Percentiles rank a stretch among this genome's conserved stretches.
phyloP scores from a whole-genome alignment of 2,888 invertebrate genomes.

The Leptogaster cylindrica region DNA sequence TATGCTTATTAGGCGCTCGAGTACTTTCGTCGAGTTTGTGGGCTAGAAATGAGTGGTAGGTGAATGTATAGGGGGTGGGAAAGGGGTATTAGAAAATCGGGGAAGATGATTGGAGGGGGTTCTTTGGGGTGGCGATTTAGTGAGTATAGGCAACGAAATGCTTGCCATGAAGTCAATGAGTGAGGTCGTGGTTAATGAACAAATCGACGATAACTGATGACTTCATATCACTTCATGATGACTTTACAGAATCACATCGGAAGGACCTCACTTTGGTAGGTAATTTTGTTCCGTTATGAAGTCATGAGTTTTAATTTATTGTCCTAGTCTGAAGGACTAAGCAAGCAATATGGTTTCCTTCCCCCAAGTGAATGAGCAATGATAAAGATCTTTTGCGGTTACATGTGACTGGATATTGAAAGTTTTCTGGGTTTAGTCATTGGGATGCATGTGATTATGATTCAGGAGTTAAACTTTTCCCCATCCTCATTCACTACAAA shows the following conservation, averaged over 20 bases:
- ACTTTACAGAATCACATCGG: conserved; percentile 25
- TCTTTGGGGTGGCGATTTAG: neutral
- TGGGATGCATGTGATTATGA: conserved; percentile 26
- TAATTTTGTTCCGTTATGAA: conserved; percentile 35
- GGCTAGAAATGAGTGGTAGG: neutral
- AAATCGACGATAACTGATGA: conserved; percentile 44
- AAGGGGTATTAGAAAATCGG: neutral
- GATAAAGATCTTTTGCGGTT: too few species aligned
- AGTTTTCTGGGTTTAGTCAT: conserved; percentile 13
- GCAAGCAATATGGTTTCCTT: conserved; percentile 29
- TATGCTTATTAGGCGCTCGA: conserved; percentile 43
- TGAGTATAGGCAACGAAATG: neutral
- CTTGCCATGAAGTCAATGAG: conserved; percentile 22
- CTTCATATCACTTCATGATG: conserved; percentile 41
- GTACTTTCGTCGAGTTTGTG: conserved; percentile 26
- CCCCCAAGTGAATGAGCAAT: too few species aligned
- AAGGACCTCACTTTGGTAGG: conserved; percentile 28
- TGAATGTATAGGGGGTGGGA: too few species aligned
- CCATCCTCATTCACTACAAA: too few species aligned
- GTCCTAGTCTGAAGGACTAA: conserved; percentile 14
- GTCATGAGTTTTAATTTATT: conserved; percentile 39
- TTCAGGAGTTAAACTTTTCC: neutral
- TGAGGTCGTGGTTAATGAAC: conserved; percentile 38
- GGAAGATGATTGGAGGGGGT: neutral
- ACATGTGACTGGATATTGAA: conserved; percentile 16